These are phyloP conservation scores for Rhynchonycteris naso DNA, from an alignment of 2,797 vertebrate genomes.

Conservation along the genomic window DNA sequence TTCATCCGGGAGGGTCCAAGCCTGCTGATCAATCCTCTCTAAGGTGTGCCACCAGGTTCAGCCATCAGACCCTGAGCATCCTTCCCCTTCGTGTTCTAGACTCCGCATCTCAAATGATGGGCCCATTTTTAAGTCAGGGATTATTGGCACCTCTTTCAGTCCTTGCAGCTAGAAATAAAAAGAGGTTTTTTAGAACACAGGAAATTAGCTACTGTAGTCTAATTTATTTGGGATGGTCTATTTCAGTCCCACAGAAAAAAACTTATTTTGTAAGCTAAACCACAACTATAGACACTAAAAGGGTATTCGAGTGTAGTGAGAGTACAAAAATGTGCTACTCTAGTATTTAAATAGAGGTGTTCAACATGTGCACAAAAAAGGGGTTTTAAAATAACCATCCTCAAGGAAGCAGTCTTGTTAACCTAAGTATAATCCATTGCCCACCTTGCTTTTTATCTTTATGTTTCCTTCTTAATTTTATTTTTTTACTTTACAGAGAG, in stretches of 20 bases:
- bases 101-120: slow-evolving; percentile 76
- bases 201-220: background rate
- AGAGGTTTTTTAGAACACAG: background rate
- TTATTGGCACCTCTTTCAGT: background rate
- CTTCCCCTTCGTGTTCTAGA: slow-evolving; percentile 85
- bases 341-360: background rate
- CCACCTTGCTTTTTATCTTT: background rate
- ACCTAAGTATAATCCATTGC: background rate
- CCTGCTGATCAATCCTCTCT: slow-evolving; percentile 77
- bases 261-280: background rate
- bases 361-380: background rate
- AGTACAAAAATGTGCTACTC: background rate
- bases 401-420: background rate
- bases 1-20: background rate
- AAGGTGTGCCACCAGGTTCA: slow-evolving; percentile 90
- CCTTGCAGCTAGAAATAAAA: background rate
- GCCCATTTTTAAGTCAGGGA: background rate
- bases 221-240: background rate
- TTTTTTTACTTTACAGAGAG: too few relatives aligned
- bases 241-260: background rate
- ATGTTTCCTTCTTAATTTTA: background rate
- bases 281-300: background rate
- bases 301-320: background rate
- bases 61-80: slow-evolving; percentile 84
- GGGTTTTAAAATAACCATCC: background rate